These are phyloP conservation scores for Drosophila dives DNA, from an alignment of 2,888 invertebrate genomes.

Conservation along the genomic window DNA sequence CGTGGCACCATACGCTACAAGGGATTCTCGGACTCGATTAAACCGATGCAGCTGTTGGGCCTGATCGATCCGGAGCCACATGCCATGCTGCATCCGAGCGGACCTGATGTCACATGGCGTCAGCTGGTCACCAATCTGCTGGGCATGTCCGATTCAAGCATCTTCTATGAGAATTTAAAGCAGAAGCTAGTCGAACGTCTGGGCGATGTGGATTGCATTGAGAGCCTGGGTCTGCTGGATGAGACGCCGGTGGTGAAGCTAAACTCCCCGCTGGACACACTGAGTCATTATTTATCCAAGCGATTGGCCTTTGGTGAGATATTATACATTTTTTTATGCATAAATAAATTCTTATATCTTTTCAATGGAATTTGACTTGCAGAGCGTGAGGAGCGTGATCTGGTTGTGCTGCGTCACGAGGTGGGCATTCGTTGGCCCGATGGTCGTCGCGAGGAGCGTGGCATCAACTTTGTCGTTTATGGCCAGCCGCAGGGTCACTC, in stretches of 20 bases:
- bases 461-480: constrained; percentile 95
- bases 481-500: constrained; percentile 93
- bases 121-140: constrained; percentile 94
- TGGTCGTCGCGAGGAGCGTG: constrained; percentile 91
- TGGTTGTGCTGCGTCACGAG: constrained; percentile 97
- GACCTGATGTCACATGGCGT: constrained; percentile 98
- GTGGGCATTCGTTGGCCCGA: constrained; percentile 97
- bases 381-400: constrained; percentile 93
- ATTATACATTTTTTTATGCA: background rate
- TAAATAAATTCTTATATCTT: constrained; percentile 14
- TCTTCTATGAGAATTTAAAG: constrained; percentile 96
- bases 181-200: constrained; percentile 92
- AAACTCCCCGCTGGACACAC: constrained; percentile 95
- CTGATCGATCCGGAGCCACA: constrained; percentile 94
- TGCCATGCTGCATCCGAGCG: constrained; percentile 96
- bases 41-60: constrained; percentile 94
- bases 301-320: constrained; percentile 90
- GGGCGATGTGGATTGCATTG: constrained; percentile 91
- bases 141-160: constrained; percentile 92
- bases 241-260: constrained; percentile 93
- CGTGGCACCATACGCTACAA: constrained; percentile 97
- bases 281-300: constrained; percentile 94
- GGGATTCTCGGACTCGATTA: constrained; percentile 95
- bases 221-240: constrained; percentile 94
- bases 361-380: constrained; percentile 69